Percentiles rank a stretch among this genome's conserved stretches.
Evolutionary conservation across 2,113 vertebrate species (phyloP).

Genomic region (Ctenodactylus gundi): DNA sequence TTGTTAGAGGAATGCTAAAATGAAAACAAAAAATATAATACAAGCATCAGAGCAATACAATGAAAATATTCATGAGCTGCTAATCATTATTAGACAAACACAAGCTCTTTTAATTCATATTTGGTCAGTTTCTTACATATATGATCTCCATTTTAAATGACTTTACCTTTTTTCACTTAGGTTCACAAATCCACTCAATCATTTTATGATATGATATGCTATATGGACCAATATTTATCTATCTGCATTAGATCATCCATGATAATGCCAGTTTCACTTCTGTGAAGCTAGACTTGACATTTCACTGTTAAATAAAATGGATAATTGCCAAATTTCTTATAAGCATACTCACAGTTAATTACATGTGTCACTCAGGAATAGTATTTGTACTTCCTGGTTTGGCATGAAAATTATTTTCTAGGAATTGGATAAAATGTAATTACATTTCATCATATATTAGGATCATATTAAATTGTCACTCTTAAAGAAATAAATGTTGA

Average conservation of each 20-base stretch:
- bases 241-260: not conserved
- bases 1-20: not conserved
- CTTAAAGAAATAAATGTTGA: not conserved
- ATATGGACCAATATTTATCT: not conserved
- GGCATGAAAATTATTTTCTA: not conserved
- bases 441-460: not conserved
- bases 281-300: not conserved
- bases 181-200: not conserved
- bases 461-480: not conserved
- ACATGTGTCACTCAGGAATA: not conserved
- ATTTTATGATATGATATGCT: not conserved
- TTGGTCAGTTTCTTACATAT: not conserved
- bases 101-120: not conserved
- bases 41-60: not conserved
- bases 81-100: not conserved
- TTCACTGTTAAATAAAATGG: conserved; percentile 15
- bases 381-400: not conserved
- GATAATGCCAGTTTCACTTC: not conserved
- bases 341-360: not conserved
- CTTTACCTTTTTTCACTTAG: not conserved
- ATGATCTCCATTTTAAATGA: not conserved
- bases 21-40: conserved; percentile 3
- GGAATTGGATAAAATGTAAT: not conserved
- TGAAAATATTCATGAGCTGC: not conserved
- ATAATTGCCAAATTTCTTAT: not conserved